Evolutionary conservation across 2,888 invertebrate genomes (phyloP), one percentile per base, ranked within the genome.

Genomic region (Nephrocerus scutellatus): DNA sequence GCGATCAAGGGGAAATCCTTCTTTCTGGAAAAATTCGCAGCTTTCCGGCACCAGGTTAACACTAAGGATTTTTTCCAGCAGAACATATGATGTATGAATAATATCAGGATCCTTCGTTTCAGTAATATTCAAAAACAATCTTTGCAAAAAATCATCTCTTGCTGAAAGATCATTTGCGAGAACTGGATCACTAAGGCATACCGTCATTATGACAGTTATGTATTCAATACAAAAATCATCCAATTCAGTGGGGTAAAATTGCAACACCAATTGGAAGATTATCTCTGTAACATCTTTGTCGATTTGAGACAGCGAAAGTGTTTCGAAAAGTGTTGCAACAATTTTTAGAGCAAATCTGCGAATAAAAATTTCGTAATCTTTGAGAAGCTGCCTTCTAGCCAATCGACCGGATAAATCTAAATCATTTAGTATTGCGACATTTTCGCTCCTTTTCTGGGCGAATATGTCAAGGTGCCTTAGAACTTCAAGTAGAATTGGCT

Each of bases 221-320:
- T 63, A 62, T 34, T 62, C 62, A 10, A 55, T 40, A 38, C 59
- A 56, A 34, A 59, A 58, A 9, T 60, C 58, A 38, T 62, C 62
- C 7, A 20, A 29, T 23, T 62, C 61, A 3, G 42, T 26, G 4
- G 49, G 5, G 39, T 60, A 63, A 15, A 34, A 57, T 2, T 21
- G 34, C 12, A 52, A 46, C n/a, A 48, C 38, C 7, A 52, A 25
- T 0, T 50, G 45, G 7, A 56, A 37, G 21, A 60, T 48, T n/a
- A 46, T 30, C 3, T 38, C 4, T 1, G 43, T 43, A 30, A 52
- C 51, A 9, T 45, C 41, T 0, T 43, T 28, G 2, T 55, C 53
- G 16, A 55, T 45, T 16, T 58, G 61, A 6, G 44, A 34, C 39
- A 63, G 35, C 4, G 52, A 51, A 25, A 47, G 39, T 7, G 41